Base-by-base conservation (phyloP, 2,113 vertebrate species). In the Festucalex cinctus region DNA sequence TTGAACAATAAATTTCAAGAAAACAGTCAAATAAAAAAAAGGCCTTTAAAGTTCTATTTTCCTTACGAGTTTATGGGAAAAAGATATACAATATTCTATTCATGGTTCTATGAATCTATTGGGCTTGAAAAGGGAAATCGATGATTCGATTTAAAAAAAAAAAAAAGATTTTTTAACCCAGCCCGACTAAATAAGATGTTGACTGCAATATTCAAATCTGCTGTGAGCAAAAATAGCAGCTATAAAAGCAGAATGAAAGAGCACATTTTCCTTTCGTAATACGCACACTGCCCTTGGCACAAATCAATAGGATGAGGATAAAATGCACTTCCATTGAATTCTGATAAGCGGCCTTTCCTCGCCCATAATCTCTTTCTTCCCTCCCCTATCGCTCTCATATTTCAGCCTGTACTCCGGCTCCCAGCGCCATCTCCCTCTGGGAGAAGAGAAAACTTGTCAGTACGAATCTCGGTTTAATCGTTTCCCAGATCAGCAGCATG, bases 271-370 rank as follows among this genome's bases (percentile, higher is more conserved):
- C 46, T 54, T 83, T 81, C 78, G 73, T 75, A 70, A 81, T 49
- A 75, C 56, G 72, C 76, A 84, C 75, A 79, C 39, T 49, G 78
- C 78, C 73, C 10, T 63, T 56, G 70, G 85, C 81, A 74, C 56
- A 77, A 79, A 89, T 89, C 85, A 85, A 83, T 86, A 84, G 80
- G 65, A 83, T 79, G 76, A 83, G 73, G 80, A 81, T 70, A 65
- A 85, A 82, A 86, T 71, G 63, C 75, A 87, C 78, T 82, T 85
- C 77, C 87, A 88, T 91, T 91, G 90, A 88, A 89, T 91, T 88
- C 89, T 86, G 89, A 90, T 89, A 88, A 89, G 74, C 79, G 73
- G 58, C 78, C 76, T 83, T 82, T 75, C 85, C 73, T 80, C 56
- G 41, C 71, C 76, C 71, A 74, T 85, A 83, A 89, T 86, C 80